Percentiles rank a stretch among this genome's conserved stretches.
Conservation (phyloP, 2,113 vertebrate species). For the Colinus virginianus region DNA sequence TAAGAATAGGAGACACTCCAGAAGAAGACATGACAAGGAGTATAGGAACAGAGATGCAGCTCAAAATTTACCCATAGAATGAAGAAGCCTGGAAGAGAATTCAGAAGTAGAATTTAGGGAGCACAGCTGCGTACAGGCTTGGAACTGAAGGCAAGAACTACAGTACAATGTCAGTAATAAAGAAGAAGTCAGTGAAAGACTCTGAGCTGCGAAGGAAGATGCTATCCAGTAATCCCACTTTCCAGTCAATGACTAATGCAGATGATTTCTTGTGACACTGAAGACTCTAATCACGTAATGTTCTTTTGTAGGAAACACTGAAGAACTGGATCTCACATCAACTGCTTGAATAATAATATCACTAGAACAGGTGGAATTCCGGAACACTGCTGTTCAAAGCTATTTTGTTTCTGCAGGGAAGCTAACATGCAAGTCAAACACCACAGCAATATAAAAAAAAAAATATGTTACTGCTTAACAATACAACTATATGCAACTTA, state of each 20-base stretch:
- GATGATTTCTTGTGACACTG: not conserved
- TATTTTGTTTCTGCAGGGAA: not conserved
- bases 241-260: not conserved
- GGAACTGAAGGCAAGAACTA: not conserved
- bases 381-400: not conserved
- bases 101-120: not conserved
- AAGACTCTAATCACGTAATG: not conserved
- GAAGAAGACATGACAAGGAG: not conserved
- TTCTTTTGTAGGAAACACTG: not conserved
- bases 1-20: not conserved
- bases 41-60: not conserved
- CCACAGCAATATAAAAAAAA: not conserved
- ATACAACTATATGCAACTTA: not conserved
- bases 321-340: not conserved
- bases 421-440: not conserved
- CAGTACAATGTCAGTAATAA: not conserved
- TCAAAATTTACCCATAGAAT: not conserved
- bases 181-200: not conserved
- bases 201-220: not conserved
- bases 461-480: not conserved
- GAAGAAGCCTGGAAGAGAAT: not conserved
- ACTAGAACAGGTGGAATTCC: not conserved
- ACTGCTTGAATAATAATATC: not conserved
- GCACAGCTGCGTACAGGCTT: not conserved
- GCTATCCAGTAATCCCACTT: not conserved